A percentile compares a stretch with the other conserved stretches of the same genome.
These are phyloP conservation scores for Tyria jacobaeae DNA, from an alignment of 2,888 invertebrate genomes.

Conservation along the genomic window DNA sequence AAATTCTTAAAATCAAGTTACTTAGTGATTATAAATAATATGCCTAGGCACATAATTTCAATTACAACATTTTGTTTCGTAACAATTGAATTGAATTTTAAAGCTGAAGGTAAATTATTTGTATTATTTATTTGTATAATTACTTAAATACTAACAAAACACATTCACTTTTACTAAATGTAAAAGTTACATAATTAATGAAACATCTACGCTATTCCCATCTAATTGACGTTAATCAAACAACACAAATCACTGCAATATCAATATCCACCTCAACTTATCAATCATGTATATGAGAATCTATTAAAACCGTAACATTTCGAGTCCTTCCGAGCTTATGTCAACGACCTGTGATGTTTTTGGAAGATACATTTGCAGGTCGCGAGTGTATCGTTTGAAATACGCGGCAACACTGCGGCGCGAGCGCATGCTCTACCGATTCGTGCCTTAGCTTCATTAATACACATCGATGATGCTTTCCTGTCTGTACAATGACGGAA, in stretches of 20 bases:
- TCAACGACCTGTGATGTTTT: conserved; percentile 67
- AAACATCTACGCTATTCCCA: conserved; percentile 26
- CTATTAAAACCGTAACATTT: conserved; percentile 51
- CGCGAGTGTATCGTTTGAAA: conserved; percentile 71
- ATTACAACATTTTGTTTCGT: background rate
- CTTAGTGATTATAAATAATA: too few species aligned
- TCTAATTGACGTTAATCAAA: conserved; percentile 25
- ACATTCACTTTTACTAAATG: background rate
- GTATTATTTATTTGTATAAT: background rate
- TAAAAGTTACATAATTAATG: conserved; percentile 20
- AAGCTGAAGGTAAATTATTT: background rate
- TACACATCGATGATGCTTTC: conserved; percentile 81
- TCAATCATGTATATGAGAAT: conserved; percentile 45
- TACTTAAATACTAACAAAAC: background rate
- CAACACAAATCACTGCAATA: conserved; percentile 47
- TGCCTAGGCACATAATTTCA: background rate
- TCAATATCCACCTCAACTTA: conserved; percentile 50
- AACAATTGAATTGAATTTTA: background rate
- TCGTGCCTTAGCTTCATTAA: conserved; percentile 80
- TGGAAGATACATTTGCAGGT: conserved; percentile 56
- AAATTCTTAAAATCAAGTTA: background rate
- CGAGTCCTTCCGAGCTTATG: conserved; percentile 50
- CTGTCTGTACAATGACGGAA: conserved; percentile 81
- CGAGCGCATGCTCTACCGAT: conserved; percentile 64
- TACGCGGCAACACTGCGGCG: conserved; percentile 79